Evolutionary conservation across 2,113 vertebrate species (phyloP).

Genomic region (Equus quagga): DNA sequence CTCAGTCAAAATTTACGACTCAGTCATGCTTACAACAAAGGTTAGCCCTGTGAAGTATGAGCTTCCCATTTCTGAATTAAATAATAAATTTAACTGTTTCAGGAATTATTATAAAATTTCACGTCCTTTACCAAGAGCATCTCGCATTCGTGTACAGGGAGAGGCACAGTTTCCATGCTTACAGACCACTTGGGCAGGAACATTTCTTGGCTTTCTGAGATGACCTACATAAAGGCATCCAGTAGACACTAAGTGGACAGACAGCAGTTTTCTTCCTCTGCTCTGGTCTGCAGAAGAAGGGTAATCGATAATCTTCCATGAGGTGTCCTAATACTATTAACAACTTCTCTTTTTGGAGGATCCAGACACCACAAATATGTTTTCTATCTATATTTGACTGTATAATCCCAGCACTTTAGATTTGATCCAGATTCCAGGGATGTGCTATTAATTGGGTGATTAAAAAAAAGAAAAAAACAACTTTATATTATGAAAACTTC

Average conservation of each 20-base stretch:
- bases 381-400: slow-evolving; percentile 37
- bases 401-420: not conserved
- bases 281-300: not conserved
- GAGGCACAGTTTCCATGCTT: not conserved
- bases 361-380: not conserved
- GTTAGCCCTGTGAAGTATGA: not conserved
- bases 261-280: not conserved
- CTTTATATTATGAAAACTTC: slow-evolving; percentile 24
- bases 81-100: not conserved
- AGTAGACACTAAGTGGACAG: not conserved
- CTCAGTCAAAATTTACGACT: slow-evolving; percentile 29
- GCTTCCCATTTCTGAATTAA: slow-evolving; percentile 37
- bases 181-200: not conserved
- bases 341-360: not conserved
- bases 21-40: not conserved
- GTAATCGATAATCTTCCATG: not conserved
- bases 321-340: not conserved
- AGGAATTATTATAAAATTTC: not conserved
- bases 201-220: slow-evolving; percentile 28
- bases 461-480: not conserved
- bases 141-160: not conserved
- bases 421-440: slow-evolving; percentile 25
- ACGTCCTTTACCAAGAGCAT: not conserved
- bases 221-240: not conserved
- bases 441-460: not conserved